Evolutionary conservation across 92 coral and sea anemone species (phyloP), one percentile per base, ranked within the genome.

Genomic region (Porites rus): DNA sequence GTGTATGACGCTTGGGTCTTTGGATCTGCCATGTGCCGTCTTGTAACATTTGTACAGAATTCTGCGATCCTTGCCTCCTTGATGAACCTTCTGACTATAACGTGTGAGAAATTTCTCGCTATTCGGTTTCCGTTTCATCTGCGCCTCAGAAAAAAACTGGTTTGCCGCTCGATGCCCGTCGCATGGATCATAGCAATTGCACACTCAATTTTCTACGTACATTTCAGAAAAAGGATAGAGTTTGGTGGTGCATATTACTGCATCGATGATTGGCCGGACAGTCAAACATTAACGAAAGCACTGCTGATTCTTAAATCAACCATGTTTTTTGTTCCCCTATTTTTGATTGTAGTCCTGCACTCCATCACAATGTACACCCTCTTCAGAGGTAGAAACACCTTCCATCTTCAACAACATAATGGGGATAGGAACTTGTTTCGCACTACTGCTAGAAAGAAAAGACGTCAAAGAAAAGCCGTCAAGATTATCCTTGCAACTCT

Each of bases 101-200:
- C 96, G 25, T 65, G 88, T 38, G 98, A 95, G 75, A 92, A 93
- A 65, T 95, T 92, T 71, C 77, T 92, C 53, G 92, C 92, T 51
- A 91, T 95, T 51, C 88, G 96, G 85, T 93, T 93, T 60, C 98
- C 98, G 0, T 88, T 95, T 73, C 86, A 84, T 65, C 72, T 95
- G 6, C 96, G 94, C 18, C 83, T 80, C 51, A 90, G 91, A 6
- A 89, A 86, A 59, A 85, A 74, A 66, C 69, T 88, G 11, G 67
- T 75, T 50, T 59, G 77, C 61, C 82, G 78, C 60, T 65, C 74
- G 13, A 66, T 77, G 76, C 82, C 88, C 12, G 50, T 85, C 62
- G 91, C 88, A 10, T 92, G 95, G 95, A 64, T 92, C 56, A 46
- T 92, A 22, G 90, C 95, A 3, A n/a, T 89, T 1, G 86, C 74